Evolutionary conservation across 2,888 invertebrate species (phyloP).

Genomic region (Tenodera sinensis): DNA sequence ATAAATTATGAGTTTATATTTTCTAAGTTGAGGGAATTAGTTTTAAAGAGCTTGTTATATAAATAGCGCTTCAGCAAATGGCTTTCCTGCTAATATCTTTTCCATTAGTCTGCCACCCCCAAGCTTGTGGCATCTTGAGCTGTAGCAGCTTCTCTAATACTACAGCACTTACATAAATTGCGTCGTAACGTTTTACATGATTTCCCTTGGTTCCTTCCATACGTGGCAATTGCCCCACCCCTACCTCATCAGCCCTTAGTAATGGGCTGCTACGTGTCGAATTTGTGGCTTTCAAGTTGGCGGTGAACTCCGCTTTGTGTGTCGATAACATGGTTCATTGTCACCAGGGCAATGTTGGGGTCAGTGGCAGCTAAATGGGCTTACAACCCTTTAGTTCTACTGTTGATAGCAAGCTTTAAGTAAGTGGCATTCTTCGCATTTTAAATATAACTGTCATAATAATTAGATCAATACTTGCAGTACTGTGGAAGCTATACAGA

Average conservation of each 20-base stretch:
- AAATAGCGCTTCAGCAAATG: neutral
- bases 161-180: neutral
- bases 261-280: neutral
- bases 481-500: too few relatives aligned
- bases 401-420: neutral
- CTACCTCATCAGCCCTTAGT: neutral
- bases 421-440: too few relatives aligned
- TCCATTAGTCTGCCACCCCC: neutral
- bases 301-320: neutral
- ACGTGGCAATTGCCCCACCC: neutral
- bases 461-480: too few relatives aligned
- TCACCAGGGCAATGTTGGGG: neutral
- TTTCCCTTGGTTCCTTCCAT: neutral
- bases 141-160: neutral
- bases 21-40: neutral
- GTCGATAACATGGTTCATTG: neutral
- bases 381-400: neutral
- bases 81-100: neutral
- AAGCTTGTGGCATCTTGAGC: neutral
- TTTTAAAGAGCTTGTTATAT: neutral
- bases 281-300: neutral
- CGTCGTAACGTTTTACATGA: neutral
- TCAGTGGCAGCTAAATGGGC: neutral
- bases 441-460: too few relatives aligned
- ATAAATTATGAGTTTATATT: too few relatives aligned